Evolutionary conservation across 1,140 invertebrate genomes (phyloP), one percentile per base, ranked within the genome.

Genomic region (Pseudachorutes palmiensis): DNA sequence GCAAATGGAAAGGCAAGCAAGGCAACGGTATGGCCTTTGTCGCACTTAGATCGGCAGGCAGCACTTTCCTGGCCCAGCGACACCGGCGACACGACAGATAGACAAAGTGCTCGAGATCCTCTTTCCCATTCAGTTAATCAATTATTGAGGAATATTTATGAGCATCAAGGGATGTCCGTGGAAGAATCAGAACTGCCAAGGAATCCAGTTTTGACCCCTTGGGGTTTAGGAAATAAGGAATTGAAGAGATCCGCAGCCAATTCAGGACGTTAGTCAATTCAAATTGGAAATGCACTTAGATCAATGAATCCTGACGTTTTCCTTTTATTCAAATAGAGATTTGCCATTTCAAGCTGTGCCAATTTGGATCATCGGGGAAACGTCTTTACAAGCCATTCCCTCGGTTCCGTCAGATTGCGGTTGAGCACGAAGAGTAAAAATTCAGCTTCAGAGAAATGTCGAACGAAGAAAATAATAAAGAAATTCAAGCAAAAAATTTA

Each of bases 311-410:
- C 24, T 22, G 16, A 5, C 9, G 41, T 28, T 32, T 31, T 19
- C 2, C 24, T 70, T 63, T 41, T 31, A 33, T 16, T n/a, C n/a
- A n/a, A n/a, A n/a, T 33, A 70, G 69, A 67, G 61, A 70, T 70
- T 22, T 70, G 69, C 33, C 69, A 70, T 32, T 70, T 70, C 65
- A 70, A 70, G 62, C 55, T 70, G 26, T 70, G 69, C 41, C 69
- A 70, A 58, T 45, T 70, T 26, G 69, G 69, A 31, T 49, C 62
- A 1, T 70, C 69, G n/a, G 65, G 69, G 59, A 70, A 70, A 32
- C 32, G 69, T 5, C 65, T 59, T 0, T 64, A 32, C 22, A 66
- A 67, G 30, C 65, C 65, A 55, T 19, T 12, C 9, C 36, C 36
- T 29, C 22, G 32, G 36, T 16, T n/a, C n/a, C n/a, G n/a, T n/a